Evolutionary conservation across 1,140 invertebrate genomes (phyloP).

Genomic region (Odontomachus brunneus): DNA sequence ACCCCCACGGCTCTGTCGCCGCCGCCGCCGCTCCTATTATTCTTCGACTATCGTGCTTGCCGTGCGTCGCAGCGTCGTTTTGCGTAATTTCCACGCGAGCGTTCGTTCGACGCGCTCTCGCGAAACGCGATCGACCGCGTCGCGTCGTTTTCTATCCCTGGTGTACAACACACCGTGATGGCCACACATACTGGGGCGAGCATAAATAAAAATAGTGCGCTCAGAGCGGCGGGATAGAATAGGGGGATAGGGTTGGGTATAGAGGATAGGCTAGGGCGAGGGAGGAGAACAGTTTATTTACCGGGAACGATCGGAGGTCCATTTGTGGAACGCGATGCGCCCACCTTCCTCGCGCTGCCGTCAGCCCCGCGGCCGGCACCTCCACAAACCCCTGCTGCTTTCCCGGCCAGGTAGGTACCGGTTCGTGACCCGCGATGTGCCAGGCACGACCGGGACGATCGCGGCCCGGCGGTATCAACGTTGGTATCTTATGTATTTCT

Average conservation of each 20-base stretch:
- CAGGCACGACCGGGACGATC: conserved; percentile 68
- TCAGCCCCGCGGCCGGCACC: background rate
- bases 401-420: conserved; percentile 56
- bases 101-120: conserved; percentile 4
- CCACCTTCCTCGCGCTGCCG: conserved; percentile 1
- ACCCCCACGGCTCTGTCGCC: background rate
- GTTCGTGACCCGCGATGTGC: conserved; percentile 73
- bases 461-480: conserved; percentile 57
- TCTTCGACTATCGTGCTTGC: conserved; percentile 25
- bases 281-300: conserved; percentile 66
- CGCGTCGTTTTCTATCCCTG: too few species aligned
- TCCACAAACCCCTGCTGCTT: background rate
- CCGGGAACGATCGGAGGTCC: conserved; percentile 64
- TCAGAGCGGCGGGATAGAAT: background rate
- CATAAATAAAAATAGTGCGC: conserved; percentile 53
- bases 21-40: conserved; percentile 47
- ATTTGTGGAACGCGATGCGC: conserved; percentile 66
- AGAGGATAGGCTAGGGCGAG: too few species aligned
- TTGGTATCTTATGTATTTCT: conserved; percentile 65
- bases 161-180: too few species aligned
- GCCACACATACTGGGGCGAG: background rate
- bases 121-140: too few species aligned
- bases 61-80: conserved; percentile 16
- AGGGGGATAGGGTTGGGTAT: too few species aligned
- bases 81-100: conserved; percentile 55